Percentiles rank a stretch among this genome's conserved stretches.
Evolutionary conservation across 2,113 vertebrate genomes (phyloP).

Genomic region (Misgurnus mizolepis): DNA sequence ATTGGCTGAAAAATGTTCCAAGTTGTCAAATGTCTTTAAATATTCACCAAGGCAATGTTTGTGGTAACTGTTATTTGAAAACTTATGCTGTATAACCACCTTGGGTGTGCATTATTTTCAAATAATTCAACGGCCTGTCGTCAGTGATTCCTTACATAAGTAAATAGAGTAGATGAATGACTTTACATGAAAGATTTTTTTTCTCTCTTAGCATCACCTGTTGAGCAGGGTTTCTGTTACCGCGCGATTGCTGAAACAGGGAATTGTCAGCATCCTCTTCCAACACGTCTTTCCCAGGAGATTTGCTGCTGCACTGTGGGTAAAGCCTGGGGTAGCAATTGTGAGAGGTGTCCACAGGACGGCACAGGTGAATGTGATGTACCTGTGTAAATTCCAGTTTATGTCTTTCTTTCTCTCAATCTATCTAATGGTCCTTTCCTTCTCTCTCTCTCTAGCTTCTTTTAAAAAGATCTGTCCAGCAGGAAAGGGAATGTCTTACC

Average conservation of each 20-base stretch:
- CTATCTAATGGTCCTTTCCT: not conserved
- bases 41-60: too few relatives aligned
- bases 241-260: conserved; percentile 72
- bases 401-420: not conserved
- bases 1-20: too few relatives aligned
- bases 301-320: conserved; percentile 91
- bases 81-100: too few relatives aligned
- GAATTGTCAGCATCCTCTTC: conserved; percentile 79
- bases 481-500: conserved; percentile 77
- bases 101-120: too few relatives aligned
- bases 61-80: too few relatives aligned
- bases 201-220: conserved; percentile 62
- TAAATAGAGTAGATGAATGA: too few relatives aligned
- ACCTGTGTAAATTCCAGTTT: not conserved
- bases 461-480: conserved; percentile 91
- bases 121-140: too few relatives aligned
- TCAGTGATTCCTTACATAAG: too few relatives aligned
- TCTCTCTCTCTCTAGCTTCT: conserved; percentile 69
- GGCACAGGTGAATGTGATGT: conserved; percentile 78
- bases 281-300: conserved; percentile 75
- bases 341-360: conserved; percentile 82
- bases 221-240: conserved; percentile 85
- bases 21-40: too few relatives aligned
- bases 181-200: not conserved
- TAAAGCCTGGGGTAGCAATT: conserved; percentile 85